Evolutionary conservation across 1,140 invertebrate genomes (phyloP).

Genomic region (Brachionus asplanchnoidis): DNA sequence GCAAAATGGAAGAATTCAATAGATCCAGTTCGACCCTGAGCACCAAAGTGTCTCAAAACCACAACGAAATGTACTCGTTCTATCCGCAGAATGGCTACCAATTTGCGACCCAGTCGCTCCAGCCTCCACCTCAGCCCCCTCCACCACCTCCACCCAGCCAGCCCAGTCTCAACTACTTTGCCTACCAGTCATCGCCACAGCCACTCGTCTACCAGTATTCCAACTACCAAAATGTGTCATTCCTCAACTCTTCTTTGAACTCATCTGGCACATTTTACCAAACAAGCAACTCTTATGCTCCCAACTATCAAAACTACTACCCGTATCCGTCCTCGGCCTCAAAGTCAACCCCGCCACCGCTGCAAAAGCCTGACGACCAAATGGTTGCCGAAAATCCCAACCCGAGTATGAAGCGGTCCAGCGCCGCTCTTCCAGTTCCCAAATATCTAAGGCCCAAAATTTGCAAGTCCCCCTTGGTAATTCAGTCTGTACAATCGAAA

Average conservation of each 20-base stretch:
- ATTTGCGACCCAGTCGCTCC: neutral
- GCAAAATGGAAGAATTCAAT: constrained; percentile 11
- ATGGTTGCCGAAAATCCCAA: neutral
- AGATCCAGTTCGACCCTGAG: neutral
- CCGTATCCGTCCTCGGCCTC: neutral
- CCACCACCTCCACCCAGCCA: neutral
- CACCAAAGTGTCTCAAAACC: neutral
- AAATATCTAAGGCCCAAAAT: constrained; percentile 24
- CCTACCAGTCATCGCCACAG: neutral
- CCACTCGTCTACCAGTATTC: neutral
- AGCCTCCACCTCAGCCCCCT: neutral
- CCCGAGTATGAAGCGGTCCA: neutral
- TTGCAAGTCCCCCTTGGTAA: neutral
- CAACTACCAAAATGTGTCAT: neutral
- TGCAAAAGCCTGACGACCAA: neutral
- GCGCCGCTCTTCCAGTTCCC: neutral
- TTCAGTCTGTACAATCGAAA: constrained; percentile 4
- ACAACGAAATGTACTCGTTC: neutral
- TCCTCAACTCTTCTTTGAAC: neutral
- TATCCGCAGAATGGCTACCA: neutral
- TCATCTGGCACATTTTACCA: neutral
- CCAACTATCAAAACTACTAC: constrained; percentile 16
- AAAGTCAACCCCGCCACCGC: neutral
- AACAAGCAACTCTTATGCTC: neutral
- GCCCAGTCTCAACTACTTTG: neutral